phyloP scores from a whole-genome alignment of 92 coral and sea anemone species.

The Paramuricea clavata region DNA sequence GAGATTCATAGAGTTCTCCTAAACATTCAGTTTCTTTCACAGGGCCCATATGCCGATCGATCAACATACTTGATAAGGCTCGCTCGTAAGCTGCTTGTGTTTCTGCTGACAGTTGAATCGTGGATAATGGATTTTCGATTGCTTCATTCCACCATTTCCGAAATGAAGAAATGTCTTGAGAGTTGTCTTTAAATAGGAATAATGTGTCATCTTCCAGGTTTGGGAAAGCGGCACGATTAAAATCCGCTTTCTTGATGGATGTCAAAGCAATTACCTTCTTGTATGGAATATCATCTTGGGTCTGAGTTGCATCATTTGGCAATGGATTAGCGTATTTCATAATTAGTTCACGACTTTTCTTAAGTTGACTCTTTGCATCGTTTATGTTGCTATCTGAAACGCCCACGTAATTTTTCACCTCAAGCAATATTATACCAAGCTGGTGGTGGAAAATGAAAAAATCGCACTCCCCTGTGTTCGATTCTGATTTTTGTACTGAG shows the following conservation, averaged over 20 bases:
- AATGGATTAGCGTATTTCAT: no score
- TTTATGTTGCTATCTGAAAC: neutral
- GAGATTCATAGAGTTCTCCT: conserved; percentile 39
- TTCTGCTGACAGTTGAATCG: neutral
- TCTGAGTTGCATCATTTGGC: no score
- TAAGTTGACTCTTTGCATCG: neutral
- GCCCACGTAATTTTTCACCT: conserved; percentile 44
- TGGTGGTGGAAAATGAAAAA: conserved; percentile 55
- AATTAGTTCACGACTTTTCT: no score
- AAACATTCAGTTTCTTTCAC: conserved; percentile 54
- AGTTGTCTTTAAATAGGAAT: conserved; percentile 51
- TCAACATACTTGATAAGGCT: conserved; percentile 48
- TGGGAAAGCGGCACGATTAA: neutral
- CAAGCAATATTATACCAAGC: conserved; percentile 56
- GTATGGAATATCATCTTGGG: neutral
- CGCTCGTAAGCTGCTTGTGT: conserved; percentile 37
- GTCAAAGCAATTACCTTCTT: conserved; percentile 49
- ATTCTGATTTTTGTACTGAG: neutral
- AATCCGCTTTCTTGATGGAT: conserved; percentile 39
- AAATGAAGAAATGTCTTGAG: conserved; percentile 21
- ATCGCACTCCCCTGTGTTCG: conserved; percentile 45
- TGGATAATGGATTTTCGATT: conserved; percentile 18
- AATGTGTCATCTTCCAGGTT: conserved; percentile 22
- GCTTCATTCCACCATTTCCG: conserved; percentile 50
- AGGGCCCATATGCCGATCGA: conserved; percentile 65